Conservation (phyloP, 2,113 vertebrate genomes). For the Scartelaos histophorus region DNA sequence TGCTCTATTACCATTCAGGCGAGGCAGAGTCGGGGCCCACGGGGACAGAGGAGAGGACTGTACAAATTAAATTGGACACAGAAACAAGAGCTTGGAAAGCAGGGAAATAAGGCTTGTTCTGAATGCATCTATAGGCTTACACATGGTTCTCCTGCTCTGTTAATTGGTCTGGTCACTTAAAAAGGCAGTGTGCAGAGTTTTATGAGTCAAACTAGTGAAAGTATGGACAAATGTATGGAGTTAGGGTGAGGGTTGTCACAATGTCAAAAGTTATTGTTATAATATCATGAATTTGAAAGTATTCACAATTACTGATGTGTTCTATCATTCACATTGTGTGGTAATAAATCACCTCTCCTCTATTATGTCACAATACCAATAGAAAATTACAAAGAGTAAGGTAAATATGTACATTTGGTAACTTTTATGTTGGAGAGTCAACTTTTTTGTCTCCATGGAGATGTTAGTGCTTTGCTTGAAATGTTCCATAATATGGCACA, state of each 20-base stretch:
- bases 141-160: conserved; percentile 18
- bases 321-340: too few species aligned
- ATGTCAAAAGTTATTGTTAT: not conserved
- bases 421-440: too few species aligned
- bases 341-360: too few species aligned
- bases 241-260: too few species aligned
- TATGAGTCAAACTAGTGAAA: not conserved
- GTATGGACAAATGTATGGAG: not conserved
- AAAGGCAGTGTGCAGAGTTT: conserved; percentile 1
- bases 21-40: conserved; percentile 42
- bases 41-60: conserved; percentile 28
- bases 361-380: too few species aligned
- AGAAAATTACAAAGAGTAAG: too few species aligned
- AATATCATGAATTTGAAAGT: too few species aligned
- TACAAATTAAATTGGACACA: conserved; percentile 56
- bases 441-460: too few species aligned
- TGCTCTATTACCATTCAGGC: conserved; percentile 46
- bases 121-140: conserved; percentile 19
- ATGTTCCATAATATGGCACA: too few species aligned
- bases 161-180: conserved; percentile 11
- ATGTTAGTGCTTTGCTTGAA: too few species aligned
- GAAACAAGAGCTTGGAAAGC: conserved; percentile 35
- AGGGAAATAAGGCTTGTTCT: conserved; percentile 14
- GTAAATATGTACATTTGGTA: too few species aligned
- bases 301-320: too few species aligned